Evolutionary conservation across 2,113 vertebrate genomes (phyloP).

Genomic region (Arvicanthis niloticus): DNA sequence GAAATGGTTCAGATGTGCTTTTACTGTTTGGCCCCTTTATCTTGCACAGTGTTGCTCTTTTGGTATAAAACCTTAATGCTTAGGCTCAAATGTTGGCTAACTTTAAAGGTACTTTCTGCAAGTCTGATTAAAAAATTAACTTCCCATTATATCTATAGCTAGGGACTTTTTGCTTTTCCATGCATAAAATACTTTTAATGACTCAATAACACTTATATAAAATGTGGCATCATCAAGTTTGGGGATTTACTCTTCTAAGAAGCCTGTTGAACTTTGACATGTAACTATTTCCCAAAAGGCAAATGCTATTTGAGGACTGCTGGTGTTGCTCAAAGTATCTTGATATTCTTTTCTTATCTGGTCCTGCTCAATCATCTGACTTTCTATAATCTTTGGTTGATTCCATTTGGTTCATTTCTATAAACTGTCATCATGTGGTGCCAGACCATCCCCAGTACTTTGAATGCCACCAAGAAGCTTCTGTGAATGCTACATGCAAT

Average conservation of each 20-base stretch:
- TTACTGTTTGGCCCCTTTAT: slow-evolving; percentile 23
- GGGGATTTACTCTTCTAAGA: background rate
- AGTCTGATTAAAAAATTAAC: slow-evolving; percentile 50
- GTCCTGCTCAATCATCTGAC: background rate
- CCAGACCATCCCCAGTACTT: background rate
- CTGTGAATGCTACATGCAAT: background rate
- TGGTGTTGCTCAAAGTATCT: background rate
- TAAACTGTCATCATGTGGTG: background rate
- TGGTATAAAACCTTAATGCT: background rate
- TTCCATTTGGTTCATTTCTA: background rate
- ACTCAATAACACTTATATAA: background rate
- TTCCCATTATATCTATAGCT: background rate
- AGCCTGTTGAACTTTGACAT: background rate
- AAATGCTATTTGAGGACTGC: background rate
- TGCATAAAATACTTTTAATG: slow-evolving; percentile 19
- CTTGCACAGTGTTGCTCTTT: background rate
- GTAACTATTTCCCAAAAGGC: background rate
- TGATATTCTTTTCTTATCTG: background rate
- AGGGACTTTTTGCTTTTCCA: background rate
- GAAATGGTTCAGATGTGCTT: background rate
- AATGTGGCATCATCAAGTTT: background rate
- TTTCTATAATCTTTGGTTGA: background rate
- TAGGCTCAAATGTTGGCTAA: background rate
- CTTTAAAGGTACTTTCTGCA: background rate
- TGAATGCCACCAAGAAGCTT: background rate